A percentile compares a stretch with the other conserved stretches of the same genome.
These are phyloP conservation scores for Montipora sp. DNA, from an alignment of 64 coral and sea anemone species.

Conservation along the genomic window DNA sequence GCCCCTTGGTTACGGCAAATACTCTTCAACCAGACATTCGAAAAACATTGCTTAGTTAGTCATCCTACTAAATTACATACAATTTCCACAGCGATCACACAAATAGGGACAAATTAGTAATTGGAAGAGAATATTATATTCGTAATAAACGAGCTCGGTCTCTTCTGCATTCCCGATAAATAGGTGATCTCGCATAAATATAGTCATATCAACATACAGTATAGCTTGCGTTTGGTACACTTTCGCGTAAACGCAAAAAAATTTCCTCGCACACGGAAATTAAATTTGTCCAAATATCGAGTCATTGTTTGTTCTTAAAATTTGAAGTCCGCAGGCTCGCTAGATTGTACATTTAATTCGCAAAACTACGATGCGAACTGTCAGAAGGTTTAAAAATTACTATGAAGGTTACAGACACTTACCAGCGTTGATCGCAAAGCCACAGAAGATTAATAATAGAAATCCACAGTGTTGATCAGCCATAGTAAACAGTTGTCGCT, in stretches of 20 bases:
- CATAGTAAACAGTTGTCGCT: slow-evolving; percentile 11
- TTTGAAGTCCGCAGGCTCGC: background rate
- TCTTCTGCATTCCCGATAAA: no score
- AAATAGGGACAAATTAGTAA: no score
- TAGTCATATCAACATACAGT: no score
- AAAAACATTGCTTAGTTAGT: no score
- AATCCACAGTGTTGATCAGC: slow-evolving; percentile 10
- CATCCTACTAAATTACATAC: no score
- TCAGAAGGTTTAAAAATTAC: background rate
- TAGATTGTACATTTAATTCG: slow-evolving; percentile 17
- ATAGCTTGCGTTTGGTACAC: no score
- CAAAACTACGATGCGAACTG: background rate
- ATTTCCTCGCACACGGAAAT: background rate
- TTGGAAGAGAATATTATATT: no score
- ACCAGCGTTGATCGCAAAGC: slow-evolving; percentile 32
- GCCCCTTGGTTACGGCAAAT: no score
- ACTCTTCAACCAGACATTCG: no score
- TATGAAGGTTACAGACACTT: background rate
- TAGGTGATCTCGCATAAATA: no score
- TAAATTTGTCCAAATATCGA: background rate
- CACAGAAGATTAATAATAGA: slow-evolving; percentile 34
- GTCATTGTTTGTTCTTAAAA: background rate
- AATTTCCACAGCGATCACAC: no score
- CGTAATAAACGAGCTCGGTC: no score
- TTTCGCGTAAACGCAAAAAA: background rate